A percentile compares a stretch with the other conserved stretches of the same genome.
Evolutionary conservation across 2,888 invertebrate genomes (phyloP).

Genomic region (Drosophila pseudotalamancana): DNA sequence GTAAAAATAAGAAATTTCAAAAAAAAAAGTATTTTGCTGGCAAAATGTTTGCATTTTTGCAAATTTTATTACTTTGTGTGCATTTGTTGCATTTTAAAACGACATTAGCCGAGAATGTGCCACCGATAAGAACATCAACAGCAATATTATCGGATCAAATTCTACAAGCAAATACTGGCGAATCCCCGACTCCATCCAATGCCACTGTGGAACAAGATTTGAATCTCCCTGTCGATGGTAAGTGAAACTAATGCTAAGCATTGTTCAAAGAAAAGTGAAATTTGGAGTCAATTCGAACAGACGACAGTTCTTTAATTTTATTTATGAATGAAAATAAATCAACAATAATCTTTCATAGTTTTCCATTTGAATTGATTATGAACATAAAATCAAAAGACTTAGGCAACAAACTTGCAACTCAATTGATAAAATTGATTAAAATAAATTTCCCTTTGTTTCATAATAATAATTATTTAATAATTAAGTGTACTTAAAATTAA

Average conservation of each 20-base stretch:
- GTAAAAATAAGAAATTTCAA: conserved; percentile 27
- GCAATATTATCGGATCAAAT: conserved; percentile 38
- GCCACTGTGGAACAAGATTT: conserved; percentile 31
- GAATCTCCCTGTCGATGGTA: conserved; percentile 34
- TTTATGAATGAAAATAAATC: background rate
- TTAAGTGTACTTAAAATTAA: no score
- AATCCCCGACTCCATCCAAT: conserved; percentile 31
- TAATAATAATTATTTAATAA: no score
- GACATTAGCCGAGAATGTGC: conserved; percentile 52
- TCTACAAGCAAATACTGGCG: conserved; percentile 25
- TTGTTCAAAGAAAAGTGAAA: conserved; percentile 36
- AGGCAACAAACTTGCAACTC: conserved; percentile 25
- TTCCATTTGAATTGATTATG: background rate
- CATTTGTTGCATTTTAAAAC: conserved; percentile 77
- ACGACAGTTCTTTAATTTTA: background rate
- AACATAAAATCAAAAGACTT: conserved; percentile 13
- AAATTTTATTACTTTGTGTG: conserved; percentile 71
- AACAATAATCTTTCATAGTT: background rate
- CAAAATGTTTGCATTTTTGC: conserved; percentile 69
- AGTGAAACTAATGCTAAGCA: conserved; percentile 30
- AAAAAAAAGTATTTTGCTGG: conserved; percentile 28
- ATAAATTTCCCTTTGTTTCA: no score
- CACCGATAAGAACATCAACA: conserved; percentile 34
- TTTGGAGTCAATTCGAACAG: background rate
- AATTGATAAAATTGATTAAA: no score